Conservation (phyloP, 2,797 vertebrate genomes). For the Tamandua tetradactyla region DNA sequence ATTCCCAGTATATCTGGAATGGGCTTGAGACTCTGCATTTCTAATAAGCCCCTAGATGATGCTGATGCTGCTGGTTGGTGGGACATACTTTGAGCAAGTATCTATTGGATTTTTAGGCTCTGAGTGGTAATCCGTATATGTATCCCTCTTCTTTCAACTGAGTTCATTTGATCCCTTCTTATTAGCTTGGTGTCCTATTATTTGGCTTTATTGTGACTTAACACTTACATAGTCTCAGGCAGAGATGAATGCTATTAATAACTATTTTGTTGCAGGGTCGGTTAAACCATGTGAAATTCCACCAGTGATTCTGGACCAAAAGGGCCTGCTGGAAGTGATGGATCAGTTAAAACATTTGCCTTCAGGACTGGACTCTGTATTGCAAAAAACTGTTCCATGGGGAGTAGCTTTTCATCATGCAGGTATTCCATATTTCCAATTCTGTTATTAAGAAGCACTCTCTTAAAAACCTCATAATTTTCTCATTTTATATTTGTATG, state of each 20-base stretch:
- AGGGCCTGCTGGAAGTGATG: constrained; percentile 90
- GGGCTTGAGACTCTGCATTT: not conserved
- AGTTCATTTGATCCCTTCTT: not conserved
- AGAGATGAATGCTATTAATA: not conserved
- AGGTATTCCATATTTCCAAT: constrained; percentile 84
- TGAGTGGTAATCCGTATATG: not conserved
- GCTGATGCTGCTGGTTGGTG: not conserved
- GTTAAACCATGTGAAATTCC: constrained; percentile 67
- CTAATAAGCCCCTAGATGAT: not conserved
- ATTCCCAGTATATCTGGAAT: not conserved
- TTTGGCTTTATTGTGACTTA: not conserved
- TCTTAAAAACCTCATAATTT: not conserved
- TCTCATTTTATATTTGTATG: constrained; percentile 58
- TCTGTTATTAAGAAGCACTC: not conserved
- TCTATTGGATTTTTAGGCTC: constrained; percentile 7
- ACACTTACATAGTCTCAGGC: not conserved
- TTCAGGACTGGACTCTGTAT: constrained; percentile 92
- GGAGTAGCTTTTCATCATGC: constrained; percentile 98
- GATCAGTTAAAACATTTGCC: constrained; percentile 92
- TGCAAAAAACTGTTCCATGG: constrained; percentile 93
- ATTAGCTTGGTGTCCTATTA: not conserved
- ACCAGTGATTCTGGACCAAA: constrained; percentile 88
- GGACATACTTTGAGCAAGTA: not conserved
- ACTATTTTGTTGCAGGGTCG: constrained; percentile 74
- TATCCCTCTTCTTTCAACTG: not conserved